These are phyloP conservation scores for Chymomyza amoena DNA, from an alignment of 2,888 invertebrate species.

Conservation along the genomic window DNA sequence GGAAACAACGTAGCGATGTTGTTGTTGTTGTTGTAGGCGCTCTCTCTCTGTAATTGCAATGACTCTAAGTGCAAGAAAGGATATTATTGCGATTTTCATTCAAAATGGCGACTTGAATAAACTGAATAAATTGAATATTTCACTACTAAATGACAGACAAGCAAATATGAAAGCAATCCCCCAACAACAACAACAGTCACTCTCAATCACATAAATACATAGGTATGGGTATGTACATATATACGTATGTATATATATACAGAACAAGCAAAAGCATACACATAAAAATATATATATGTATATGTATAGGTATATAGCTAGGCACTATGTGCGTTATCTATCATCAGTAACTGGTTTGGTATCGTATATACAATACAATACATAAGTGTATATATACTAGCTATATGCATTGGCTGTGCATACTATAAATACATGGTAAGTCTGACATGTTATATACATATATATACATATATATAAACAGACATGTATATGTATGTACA, in stretches of 20 bases:
- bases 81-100: constrained; percentile 29
- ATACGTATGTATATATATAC: constrained; percentile 22
- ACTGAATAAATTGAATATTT: neutral
- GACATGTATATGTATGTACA: constrained; percentile 19
- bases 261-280: constrained; percentile 21
- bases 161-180: constrained; percentile 22
- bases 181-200: constrained; percentile 22
- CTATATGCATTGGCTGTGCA: neutral
- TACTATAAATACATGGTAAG: neutral
- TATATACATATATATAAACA: constrained; percentile 18
- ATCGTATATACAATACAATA: neutral
- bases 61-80: constrained; percentile 22
- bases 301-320: neutral
- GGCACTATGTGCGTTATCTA: neutral
- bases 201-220: neutral
- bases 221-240: constrained; percentile 8
- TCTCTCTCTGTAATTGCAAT: constrained; percentile 34
- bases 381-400: constrained; percentile 5
- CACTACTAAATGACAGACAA: neutral
- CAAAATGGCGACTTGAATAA: constrained; percentile 34
- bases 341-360: neutral
- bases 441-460: constrained; percentile 8
- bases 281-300: too few species aligned
- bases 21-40: constrained; percentile 20
- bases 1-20: constrained; percentile 9